A percentile compares a stretch with the other conserved stretches of the same genome.
phyloP scores from a whole-genome alignment of 2,888 invertebrate genomes.

The Lasioglossum pauxillum region DNA sequence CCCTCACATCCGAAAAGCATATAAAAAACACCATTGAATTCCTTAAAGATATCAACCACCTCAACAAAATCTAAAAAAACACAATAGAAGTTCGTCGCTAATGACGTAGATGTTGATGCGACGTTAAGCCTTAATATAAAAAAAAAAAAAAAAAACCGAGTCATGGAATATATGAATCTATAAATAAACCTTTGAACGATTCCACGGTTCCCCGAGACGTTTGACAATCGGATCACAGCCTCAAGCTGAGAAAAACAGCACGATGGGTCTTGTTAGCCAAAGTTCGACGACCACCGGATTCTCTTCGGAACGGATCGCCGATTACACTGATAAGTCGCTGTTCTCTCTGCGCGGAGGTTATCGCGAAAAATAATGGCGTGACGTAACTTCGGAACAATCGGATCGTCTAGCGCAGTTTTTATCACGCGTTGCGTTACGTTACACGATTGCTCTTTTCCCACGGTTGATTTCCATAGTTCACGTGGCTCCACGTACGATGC shows the following conservation, averaged over 20 bases:
- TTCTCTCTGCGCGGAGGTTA: constrained; percentile 12
- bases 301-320: background rate
- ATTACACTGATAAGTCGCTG: background rate
- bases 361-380: background rate
- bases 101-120: too few relatives aligned
- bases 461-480: constrained; percentile 9
- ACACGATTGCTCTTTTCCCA: constrained; percentile 8
- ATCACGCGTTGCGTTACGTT: background rate
- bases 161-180: background rate
- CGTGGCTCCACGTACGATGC: background rate
- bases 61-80: too few relatives aligned
- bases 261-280: background rate
- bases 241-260: background rate
- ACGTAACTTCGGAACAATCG: background rate
- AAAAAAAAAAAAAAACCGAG: background rate
- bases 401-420: constrained; percentile 1
- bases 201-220: background rate
- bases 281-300: background rate
- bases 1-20: too few relatives aligned
- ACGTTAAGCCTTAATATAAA: too few relatives aligned
- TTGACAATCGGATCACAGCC: background rate
- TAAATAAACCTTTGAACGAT: background rate
- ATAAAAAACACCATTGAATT: too few relatives aligned
- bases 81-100: too few relatives aligned
- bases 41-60: too few relatives aligned